Evolutionary conservation across 2,888 invertebrate species (phyloP).

Genomic region (Rhorus exstirpatorius): DNA sequence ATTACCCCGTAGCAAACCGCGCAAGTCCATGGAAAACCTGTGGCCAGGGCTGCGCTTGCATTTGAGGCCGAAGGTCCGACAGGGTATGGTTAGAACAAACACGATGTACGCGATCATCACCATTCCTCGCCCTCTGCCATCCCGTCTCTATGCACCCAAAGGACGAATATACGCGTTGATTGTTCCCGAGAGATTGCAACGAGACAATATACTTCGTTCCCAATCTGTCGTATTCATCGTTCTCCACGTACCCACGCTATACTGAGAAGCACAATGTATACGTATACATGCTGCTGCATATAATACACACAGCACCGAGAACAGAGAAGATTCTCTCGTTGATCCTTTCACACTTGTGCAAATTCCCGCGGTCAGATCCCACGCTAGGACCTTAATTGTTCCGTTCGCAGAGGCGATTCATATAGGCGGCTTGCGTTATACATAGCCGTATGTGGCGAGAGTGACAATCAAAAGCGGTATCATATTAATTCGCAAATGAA

Average conservation of each 20-base stretch:
- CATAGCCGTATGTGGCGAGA: neutral
- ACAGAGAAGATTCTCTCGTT: constrained; percentile 25
- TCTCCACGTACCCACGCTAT: constrained; percentile 15
- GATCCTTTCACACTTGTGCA: constrained; percentile 38
- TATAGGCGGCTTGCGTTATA: neutral
- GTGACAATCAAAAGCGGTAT: neutral
- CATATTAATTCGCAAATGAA: neutral
- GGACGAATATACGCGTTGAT: constrained; percentile 17
- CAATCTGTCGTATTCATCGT: constrained; percentile 37
- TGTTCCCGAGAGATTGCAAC: constrained; percentile 31
- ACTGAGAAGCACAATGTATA: constrained; percentile 4
- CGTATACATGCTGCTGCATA: neutral
- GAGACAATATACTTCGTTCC: constrained; percentile 35
- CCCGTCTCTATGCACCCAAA: neutral
- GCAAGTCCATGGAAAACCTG: constrained; percentile 79
- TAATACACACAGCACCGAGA: constrained; percentile 5
- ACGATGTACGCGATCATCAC: constrained; percentile 33
- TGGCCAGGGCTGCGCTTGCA: constrained; percentile 81
- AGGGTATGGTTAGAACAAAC: constrained; percentile 50
- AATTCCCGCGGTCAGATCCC: constrained; percentile 38
- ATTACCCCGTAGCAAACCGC: constrained; percentile 78
- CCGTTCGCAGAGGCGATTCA: constrained; percentile 42
- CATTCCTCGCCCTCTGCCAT: neutral
- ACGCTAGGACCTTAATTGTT: constrained; percentile 47
- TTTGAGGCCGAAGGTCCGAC: constrained; percentile 68